Conservation (phyloP, 2,888 invertebrate species). For the Chelonus formosanus region DNA sequence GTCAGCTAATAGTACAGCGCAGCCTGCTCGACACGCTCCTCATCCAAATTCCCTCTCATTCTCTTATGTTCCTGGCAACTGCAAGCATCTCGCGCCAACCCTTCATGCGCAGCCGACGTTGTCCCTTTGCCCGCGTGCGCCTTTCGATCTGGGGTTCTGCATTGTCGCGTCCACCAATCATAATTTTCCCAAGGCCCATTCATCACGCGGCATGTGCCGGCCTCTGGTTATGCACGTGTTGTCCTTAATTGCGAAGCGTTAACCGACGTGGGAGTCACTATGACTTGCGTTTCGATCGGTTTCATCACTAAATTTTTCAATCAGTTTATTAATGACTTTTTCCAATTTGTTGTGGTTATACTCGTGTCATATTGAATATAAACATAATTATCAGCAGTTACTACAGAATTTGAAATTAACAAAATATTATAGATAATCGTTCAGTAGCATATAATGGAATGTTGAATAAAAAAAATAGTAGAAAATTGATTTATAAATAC, state of each 20-base stretch:
- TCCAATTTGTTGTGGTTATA: too few relatives aligned
- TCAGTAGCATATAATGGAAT: too few relatives aligned
- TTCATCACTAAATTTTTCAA: not conserved
- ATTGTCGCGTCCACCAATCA: slow-evolving; percentile 47
- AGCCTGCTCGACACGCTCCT: slow-evolving; percentile 30
- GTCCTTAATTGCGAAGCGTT: slow-evolving; percentile 50
- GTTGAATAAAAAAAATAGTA: too few relatives aligned
- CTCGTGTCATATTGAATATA: too few relatives aligned
- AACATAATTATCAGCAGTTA: too few relatives aligned
- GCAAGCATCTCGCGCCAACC: slow-evolving; percentile 15
- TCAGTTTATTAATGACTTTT: slow-evolving; percentile 1
- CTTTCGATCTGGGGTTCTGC: slow-evolving; percentile 16
- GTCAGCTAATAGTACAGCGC: slow-evolving; percentile 20
- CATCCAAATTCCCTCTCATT: slow-evolving; percentile 9
- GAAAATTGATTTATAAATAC: too few relatives aligned
- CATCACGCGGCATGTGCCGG: slow-evolving; percentile 54
- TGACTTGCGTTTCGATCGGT: not conserved
- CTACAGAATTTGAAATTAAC: too few relatives aligned
- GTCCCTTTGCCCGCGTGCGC: slow-evolving; percentile 24
- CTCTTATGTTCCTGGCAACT: not conserved
- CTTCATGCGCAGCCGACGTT: slow-evolving; percentile 27
- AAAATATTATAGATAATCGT: too few relatives aligned
- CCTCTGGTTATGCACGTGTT: slow-evolving; percentile 52
- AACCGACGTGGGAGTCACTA: slow-evolving; percentile 38
- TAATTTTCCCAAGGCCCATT: slow-evolving; percentile 50